Conservation (phyloP, 2,888 invertebrate genomes). For the Aphidoletes aphidimyza region DNA sequence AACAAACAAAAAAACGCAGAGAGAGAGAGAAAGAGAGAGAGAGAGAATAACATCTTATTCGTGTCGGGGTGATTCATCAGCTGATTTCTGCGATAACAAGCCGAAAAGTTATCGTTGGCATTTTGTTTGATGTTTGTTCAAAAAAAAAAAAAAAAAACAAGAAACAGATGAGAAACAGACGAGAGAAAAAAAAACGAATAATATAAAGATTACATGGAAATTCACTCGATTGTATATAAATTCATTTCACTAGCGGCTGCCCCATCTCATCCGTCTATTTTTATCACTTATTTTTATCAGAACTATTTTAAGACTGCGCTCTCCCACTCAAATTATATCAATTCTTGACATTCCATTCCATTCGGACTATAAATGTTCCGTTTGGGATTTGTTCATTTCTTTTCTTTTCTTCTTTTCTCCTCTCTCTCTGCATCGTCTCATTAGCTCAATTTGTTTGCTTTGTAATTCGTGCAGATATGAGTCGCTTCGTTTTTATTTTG, state of each 20-base stretch:
- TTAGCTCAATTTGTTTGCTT: neutral
- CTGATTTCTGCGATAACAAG: neutral
- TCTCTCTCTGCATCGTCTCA: neutral
- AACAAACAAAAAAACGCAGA: neutral
- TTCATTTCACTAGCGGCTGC: neutral
- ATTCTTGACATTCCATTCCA: neutral
- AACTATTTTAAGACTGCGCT: slow-evolving; percentile 13
- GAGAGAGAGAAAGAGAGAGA: neutral
- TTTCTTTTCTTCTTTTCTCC: neutral
- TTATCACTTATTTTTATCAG: slow-evolving; percentile 28
- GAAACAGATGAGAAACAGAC: neutral
- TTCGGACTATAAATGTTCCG: neutral
- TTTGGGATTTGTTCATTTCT: neutral
- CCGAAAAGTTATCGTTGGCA: too few species aligned
- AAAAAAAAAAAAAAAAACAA: neutral
- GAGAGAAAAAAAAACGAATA: neutral
- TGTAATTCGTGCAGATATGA: too few species aligned
- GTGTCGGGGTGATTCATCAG: neutral
- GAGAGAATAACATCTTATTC: neutral
- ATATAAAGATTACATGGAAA: neutral
- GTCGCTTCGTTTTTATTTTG: too few species aligned
- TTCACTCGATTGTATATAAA: too few species aligned
- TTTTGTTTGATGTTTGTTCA: neutral
- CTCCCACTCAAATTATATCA: slow-evolving; percentile 3
- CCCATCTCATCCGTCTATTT: neutral